Conservation (phyloP, 2,888 invertebrate species). For the Volucella inanis region DNA sequence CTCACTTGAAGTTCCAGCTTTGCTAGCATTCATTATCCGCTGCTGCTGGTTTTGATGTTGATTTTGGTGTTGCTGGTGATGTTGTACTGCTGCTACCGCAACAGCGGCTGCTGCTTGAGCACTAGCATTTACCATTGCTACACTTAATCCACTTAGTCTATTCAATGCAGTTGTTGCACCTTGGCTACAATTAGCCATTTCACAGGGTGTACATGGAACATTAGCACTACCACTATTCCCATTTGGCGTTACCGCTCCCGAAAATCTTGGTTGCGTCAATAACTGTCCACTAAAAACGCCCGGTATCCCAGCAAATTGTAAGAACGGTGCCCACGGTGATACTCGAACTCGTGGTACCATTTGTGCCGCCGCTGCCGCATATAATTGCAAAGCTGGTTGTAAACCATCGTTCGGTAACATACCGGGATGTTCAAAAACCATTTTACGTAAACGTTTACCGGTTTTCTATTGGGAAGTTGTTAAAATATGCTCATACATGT, state of each 20-base stretch:
- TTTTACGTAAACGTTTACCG: constrained; percentile 78
- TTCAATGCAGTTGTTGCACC: constrained; percentile 56
- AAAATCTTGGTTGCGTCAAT: constrained; percentile 78
- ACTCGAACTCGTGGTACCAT: constrained; percentile 84
- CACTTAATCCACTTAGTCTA: constrained; percentile 75
- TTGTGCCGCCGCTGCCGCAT: constrained; percentile 87
- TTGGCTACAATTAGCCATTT: constrained; percentile 57
- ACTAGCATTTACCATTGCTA: constrained; percentile 80
- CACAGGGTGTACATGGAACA: constrained; percentile 41
- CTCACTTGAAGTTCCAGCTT: constrained; percentile 84
- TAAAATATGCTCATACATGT: constrained; percentile 32
- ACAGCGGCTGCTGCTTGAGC: constrained; percentile 76
- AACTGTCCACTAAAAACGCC: constrained; percentile 82
- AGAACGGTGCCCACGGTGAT: constrained; percentile 86
- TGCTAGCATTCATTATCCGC: constrained; percentile 68
- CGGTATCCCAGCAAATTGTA: constrained; percentile 83
- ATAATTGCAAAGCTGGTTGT: constrained; percentile 88
- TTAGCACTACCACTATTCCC: constrained; percentile 59
- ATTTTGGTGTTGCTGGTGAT: constrained; percentile 25
- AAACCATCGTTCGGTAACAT: constrained; percentile 84
- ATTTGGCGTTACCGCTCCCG: constrained; percentile 21
- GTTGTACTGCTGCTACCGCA: constrained; percentile 77
- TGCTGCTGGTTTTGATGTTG: constrained; percentile 75
- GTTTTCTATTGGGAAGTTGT: constrained; percentile 26
- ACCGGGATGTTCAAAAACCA: constrained; percentile 86